Percentiles rank a stretch among this genome's conserved stretches.
Evolutionary conservation across 1,140 invertebrate species (phyloP).

Genomic region (Chymomyza costata): DNA sequence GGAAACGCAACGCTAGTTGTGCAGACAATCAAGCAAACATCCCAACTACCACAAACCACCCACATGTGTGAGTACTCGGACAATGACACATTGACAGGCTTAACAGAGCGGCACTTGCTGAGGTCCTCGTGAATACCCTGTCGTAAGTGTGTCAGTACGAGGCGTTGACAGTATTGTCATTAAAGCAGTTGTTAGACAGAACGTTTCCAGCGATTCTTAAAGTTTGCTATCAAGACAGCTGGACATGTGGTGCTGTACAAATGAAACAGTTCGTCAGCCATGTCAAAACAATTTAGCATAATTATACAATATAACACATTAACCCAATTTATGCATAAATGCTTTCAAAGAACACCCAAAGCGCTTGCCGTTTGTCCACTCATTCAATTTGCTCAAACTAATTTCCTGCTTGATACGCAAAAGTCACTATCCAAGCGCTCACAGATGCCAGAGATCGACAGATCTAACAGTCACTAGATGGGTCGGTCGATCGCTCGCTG

Average conservation of each 20-base stretch:
- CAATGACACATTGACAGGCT: conserved; percentile 21
- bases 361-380: conserved; percentile 44
- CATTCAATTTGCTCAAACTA: conserved; percentile 62
- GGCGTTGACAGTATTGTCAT: conserved; percentile 40
- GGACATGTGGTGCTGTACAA: conserved; percentile 1
- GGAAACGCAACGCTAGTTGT: conserved; percentile 69
- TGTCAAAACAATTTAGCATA: conserved; percentile 38
- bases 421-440: conserved; percentile 60
- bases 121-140: no score
- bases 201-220: no score
- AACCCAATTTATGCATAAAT: conserved; percentile 27
- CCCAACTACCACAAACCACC: no score
- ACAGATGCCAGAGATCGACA: conserved; percentile 11
- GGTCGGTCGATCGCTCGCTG: no score
- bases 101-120: conserved; percentile 3
- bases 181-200: no score
- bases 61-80: no score
- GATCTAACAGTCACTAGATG: no score
- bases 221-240: background rate
- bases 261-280: conserved; percentile 16
- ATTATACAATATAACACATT: conserved; percentile 11
- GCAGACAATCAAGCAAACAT: conserved; percentile 55
- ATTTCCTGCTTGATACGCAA: conserved; percentile 58
- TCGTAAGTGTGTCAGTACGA: conserved; percentile 30
- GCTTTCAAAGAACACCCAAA: conserved; percentile 21